These are phyloP conservation scores for Mustela erminea DNA, from an alignment of 2,797 vertebrate genomes.

Conservation along the genomic window DNA sequence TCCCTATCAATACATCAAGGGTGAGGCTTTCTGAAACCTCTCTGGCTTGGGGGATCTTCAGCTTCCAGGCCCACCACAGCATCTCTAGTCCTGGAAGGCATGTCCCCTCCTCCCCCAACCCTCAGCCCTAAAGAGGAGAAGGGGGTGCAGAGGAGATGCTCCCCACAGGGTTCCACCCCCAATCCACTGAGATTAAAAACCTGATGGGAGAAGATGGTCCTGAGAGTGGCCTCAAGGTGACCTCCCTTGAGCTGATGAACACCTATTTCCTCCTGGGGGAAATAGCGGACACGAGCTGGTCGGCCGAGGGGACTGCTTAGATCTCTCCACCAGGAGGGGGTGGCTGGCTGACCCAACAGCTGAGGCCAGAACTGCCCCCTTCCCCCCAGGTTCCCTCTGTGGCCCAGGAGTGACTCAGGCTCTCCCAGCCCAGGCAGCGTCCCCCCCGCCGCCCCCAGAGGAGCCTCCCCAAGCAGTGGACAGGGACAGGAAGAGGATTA, in stretches of 20 bases:
- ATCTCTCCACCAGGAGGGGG: not conserved
- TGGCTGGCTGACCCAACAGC: not conserved
- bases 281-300: rapidly evolving
- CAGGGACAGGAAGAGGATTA: not conserved
- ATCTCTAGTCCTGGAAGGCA: not conserved
- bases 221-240: not conserved
- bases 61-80: not conserved
- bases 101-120: rapidly evolving
- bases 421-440: not conserved
- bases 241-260: not conserved
- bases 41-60: not conserved
- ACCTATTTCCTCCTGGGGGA: not conserved
- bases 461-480: not conserved
- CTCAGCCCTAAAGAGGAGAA: not conserved
- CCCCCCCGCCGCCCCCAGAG: not conserved
- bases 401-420: not conserved
- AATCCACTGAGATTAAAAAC: not conserved
- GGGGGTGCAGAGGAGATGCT: rapidly evolving
- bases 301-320: too few species aligned
- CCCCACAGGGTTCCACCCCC: not conserved
- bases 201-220: not conserved
- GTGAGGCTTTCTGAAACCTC: not conserved
- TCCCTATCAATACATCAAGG: not conserved
- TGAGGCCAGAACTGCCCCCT: not conserved
- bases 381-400: not conserved